Conservation (phyloP, 1,140 invertebrate genomes). For the Mesaphorura yosii region DNA sequence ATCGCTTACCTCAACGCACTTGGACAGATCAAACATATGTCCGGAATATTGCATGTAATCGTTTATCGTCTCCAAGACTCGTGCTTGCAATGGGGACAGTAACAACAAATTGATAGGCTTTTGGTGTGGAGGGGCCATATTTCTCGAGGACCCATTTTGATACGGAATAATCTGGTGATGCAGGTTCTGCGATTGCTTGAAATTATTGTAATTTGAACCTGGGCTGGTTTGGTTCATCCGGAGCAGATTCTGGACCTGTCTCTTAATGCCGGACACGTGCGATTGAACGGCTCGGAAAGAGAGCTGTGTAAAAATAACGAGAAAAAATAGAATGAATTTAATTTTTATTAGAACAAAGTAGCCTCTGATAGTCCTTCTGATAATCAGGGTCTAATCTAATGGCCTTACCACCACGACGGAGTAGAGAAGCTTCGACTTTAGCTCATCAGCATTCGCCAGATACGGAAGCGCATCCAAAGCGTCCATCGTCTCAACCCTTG, state of each 20-base stretch:
- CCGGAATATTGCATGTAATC: slow-evolving; percentile 43
- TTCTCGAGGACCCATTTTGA: not conserved
- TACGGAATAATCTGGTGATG: not conserved
- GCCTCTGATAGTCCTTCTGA: not conserved
- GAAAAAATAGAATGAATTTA: slow-evolving; percentile 1
- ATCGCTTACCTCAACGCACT: slow-evolving; percentile 47
- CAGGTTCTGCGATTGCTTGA: not conserved
- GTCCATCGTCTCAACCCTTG: slow-evolving; percentile 71
- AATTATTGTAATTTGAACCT: not conserved
- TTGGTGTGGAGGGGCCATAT: too few relatives aligned
- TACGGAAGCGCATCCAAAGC: slow-evolving; percentile 64
- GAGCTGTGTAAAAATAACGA: slow-evolving; percentile 39
- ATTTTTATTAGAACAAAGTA: not conserved
- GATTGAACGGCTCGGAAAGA: slow-evolving; percentile 47
- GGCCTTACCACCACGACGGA: slow-evolving; percentile 80
- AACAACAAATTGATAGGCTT: too few relatives aligned
- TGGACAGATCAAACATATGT: slow-evolving; percentile 45
- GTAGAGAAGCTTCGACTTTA: slow-evolving; percentile 87
- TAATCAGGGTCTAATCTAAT: slow-evolving; percentile 1
- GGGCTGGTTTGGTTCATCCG: not conserved
- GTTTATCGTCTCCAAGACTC: slow-evolving; percentile 41
- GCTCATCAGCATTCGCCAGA: slow-evolving; percentile 63
- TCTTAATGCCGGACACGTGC: slow-evolving; percentile 41
- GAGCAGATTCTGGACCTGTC: not conserved
- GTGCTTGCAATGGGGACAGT: not conserved